phyloP scores from a whole-genome alignment of 2,888 invertebrate genomes.

The Crematogaster levior region DNA sequence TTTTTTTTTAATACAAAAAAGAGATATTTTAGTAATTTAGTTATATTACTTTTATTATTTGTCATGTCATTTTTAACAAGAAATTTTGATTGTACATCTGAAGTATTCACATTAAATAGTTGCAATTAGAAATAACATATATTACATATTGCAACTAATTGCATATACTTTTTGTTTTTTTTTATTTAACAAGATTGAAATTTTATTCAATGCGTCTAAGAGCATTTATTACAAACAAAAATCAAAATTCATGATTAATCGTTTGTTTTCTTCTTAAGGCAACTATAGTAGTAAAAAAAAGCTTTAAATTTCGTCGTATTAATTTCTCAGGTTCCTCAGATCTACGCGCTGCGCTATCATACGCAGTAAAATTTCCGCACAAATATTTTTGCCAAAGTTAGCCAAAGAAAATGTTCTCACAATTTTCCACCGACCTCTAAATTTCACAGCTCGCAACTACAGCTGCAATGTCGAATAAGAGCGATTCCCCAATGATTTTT shows the following conservation, averaged over 20 bases:
- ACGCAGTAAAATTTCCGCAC: conserved; percentile 4
- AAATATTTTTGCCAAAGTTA: conserved; percentile 37
- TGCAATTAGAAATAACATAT: neutral
- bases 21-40: neutral
- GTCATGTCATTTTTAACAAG: neutral
- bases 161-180: neutral
- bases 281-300: conserved; percentile 1
- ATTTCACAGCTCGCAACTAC: neutral
- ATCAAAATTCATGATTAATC: conserved; percentile 25
- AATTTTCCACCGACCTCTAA: neutral
- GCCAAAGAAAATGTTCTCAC: neutral
- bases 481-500: neutral
- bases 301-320: conserved; percentile 25
- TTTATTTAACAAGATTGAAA: conserved; percentile 15
- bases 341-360: neutral
- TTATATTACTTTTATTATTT: neutral
- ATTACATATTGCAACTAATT: too few species aligned
- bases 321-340: conserved; percentile 19
- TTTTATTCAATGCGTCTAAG: neutral
- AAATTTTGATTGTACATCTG: neutral
- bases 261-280: conserved; percentile 7
- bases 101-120: neutral
- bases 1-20: neutral
- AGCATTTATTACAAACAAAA: conserved; percentile 11
- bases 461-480: neutral